A percentile compares a stretch with the other conserved stretches of the same genome.
Evolutionary conservation across 2,113 vertebrate species (phyloP).

Genomic region (Mormyrus iriodes): DNA sequence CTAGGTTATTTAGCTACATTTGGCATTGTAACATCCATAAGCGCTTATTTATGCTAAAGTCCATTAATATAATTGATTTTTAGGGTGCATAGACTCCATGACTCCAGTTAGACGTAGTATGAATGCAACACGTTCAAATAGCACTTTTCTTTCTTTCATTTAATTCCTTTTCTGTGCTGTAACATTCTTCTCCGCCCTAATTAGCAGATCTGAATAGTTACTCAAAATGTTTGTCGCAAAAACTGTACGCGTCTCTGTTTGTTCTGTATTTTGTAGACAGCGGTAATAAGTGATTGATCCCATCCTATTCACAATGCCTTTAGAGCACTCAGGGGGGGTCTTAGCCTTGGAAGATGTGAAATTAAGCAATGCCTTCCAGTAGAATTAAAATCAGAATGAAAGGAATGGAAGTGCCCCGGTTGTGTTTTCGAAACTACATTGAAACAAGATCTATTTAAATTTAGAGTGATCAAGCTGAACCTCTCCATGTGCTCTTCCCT

Average conservation of each 20-base stretch:
- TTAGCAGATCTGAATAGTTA: background rate
- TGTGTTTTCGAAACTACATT: background rate
- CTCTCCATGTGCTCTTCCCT: background rate
- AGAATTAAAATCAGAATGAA: background rate
- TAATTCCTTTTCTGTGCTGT: background rate
- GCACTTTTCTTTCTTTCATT: background rate
- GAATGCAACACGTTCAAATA: background rate
- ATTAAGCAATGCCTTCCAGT: background rate
- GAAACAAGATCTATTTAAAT: conserved; percentile 10
- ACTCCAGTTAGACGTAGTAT: background rate
- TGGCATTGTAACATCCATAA: background rate
- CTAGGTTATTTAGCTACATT: background rate
- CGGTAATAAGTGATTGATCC: background rate
- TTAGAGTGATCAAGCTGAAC: background rate
- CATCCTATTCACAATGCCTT: background rate
- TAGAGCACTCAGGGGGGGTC: background rate
- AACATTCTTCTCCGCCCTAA: background rate
- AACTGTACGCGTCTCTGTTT: background rate
- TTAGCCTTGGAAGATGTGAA: background rate
- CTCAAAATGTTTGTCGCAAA: background rate
- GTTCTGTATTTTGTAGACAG: background rate
- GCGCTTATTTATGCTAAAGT: background rate
- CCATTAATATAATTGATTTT: background rate
- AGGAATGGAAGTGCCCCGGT: background rate
- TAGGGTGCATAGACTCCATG: background rate